Evolutionary conservation across 2,113 vertebrate species (phyloP).

Genomic region (Megaceryle maxima): DNA sequence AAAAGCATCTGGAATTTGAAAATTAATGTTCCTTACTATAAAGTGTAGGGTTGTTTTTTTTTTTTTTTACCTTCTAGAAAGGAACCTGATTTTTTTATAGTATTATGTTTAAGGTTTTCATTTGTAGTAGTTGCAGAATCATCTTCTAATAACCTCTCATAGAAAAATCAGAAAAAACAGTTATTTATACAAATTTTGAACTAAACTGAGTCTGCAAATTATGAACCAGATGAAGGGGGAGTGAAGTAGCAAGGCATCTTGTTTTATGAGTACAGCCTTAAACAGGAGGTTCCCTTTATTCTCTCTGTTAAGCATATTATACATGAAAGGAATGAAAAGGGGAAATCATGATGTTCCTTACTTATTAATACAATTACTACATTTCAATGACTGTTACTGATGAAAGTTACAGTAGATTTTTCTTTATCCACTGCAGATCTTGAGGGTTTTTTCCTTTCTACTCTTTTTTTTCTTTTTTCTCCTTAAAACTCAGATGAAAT

Average conservation of each 20-base stretch:
- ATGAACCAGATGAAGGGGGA: neutral
- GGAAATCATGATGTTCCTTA: neutral
- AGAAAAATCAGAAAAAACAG: neutral
- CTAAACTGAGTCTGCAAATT: neutral
- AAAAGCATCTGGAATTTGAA: neutral
- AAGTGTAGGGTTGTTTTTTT: fast-evolving
- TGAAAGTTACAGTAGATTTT: neutral
- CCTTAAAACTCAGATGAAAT: neutral
- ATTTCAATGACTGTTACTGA: neutral
- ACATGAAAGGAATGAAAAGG: neutral
- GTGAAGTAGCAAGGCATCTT: neutral
- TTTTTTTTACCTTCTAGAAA: neutral
- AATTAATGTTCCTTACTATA: neutral
- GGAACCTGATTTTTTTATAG: neutral
- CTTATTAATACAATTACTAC: neutral
- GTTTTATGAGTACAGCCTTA: neutral
- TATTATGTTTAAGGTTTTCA: neutral
- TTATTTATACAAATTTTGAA: neutral
- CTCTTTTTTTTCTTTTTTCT: neutral
- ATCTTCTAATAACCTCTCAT: neutral
- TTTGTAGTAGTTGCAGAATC: neutral
- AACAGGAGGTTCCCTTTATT: neutral
- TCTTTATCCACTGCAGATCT: neutral
- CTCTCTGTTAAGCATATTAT: neutral
- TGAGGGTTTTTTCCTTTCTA: neutral